Evolutionary conservation across 2,797 vertebrate species (phyloP).

Genomic region (Coreius guichenoti): DNA sequence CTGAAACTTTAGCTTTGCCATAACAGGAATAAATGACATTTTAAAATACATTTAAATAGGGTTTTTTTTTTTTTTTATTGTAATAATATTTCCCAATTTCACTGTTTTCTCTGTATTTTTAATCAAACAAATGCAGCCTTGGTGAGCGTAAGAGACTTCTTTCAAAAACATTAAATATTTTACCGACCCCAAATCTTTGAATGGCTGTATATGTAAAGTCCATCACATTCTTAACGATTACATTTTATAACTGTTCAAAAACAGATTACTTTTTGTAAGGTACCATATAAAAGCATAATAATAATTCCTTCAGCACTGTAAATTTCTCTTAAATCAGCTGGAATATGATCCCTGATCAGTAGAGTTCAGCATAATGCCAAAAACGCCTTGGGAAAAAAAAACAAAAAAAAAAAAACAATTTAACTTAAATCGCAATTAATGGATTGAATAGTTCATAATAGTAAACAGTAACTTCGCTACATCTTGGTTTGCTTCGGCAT

Average conservation of each 20-base stretch:
- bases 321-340: neutral
- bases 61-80: neutral
- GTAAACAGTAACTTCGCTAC: conserved; percentile 57
- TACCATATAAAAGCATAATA: neutral
- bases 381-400: conserved; percentile 13
- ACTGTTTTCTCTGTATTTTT: neutral
- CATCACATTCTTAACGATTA: neutral
- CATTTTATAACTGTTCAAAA: neutral
- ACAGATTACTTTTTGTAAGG: neutral
- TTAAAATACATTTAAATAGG: too few species aligned
- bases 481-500: conserved; percentile 64
- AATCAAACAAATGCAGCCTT: neutral
- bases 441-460: neutral
- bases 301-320: neutral
- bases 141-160: neutral
- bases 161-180: neutral
- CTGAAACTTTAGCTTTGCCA: neutral
- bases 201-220: neutral
- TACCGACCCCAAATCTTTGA: conserved; percentile 2
- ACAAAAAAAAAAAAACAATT: neutral
- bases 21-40: neutral
- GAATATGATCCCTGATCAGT: conserved; percentile 15
- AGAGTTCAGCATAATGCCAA: conserved; percentile 2
- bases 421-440: conserved; percentile 42
- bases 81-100: neutral